Base-by-base conservation (phyloP, 2,888 invertebrate genomes). In the Mimachlamys varia region DNA sequence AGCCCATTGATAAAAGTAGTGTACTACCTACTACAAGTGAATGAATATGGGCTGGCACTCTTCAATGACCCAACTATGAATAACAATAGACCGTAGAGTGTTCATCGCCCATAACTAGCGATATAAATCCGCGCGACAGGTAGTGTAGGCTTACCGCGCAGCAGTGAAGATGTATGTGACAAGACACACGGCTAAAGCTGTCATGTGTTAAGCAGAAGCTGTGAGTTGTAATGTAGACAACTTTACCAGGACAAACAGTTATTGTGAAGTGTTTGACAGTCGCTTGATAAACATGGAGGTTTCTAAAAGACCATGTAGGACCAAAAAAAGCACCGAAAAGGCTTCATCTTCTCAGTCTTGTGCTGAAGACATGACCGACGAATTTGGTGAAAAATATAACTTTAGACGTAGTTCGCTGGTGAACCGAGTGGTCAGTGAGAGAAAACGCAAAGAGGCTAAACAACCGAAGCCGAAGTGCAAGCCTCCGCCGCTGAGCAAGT, bases 401-500 rank as follows among this genome's bases (percentile, higher is more conserved):
- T 96, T 98, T 92, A 97, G 98, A 62, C 98, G 98, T 89, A 97
- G 98, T 13, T 98, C 98, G 49, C 97, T 98, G 92, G 97, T 98
- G 90, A 97, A 97, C 94, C 97, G 97, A 90, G 97, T 97, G 49
- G 97, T 97, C 93, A 96, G 96, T 50, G 97, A 97, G 92, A 96
- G 96, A 91, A 96, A 96, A 93, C 96, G 96, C 94, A 96, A 93
- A 37, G 91, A 93, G 50, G 95, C 95, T 0, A 94, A 93, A 58
- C 95, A 96, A 91, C 96, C 97, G 49, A 97, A 97, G 90, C 96
- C 97, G 13, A 97, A 97, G 94, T 95, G 96, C 94, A 97, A 96
- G 97, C 98, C 97, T 3, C 96, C 97, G 22, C 98, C 98, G 15
- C 97, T 99, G 94, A 98, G 98, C 97, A 99, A 98, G 97, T 99